These are phyloP conservation scores for Silurus asotus DNA, from an alignment of 2,113 vertebrate genomes.

Conservation along the genomic window DNA sequence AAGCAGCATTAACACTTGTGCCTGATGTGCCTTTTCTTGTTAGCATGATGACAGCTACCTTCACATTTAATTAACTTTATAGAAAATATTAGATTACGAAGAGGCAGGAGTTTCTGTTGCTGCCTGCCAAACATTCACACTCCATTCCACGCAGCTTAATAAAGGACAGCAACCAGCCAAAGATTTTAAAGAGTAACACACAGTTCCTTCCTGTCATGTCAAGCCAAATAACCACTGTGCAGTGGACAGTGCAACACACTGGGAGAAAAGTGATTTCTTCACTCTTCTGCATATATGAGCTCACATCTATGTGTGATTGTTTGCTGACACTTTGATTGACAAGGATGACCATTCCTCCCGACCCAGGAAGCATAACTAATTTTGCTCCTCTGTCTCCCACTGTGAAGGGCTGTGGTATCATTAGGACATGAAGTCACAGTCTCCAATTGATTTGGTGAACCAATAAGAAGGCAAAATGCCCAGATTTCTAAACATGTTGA, in stretches of 20 bases:
- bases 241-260: neutral
- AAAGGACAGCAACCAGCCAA: too few species aligned
- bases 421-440: neutral
- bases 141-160: too few species aligned
- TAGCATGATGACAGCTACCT: too few species aligned
- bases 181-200: neutral
- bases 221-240: neutral
- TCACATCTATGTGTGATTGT: neutral
- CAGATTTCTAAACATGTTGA: neutral
- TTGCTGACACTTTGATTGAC: neutral
- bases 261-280: neutral
- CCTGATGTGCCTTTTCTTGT: neutral
- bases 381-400: neutral
- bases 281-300: neutral
- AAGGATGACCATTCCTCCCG: neutral
- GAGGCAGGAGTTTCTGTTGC: too few species aligned
- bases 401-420: neutral
- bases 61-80: neutral
- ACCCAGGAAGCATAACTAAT: neutral
- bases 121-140: too few species aligned
- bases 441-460: neutral
- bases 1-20: too few species aligned
- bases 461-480: neutral
- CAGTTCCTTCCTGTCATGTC: neutral
- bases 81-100: neutral